Evolutionary conservation across 2,113 vertebrate species (phyloP).

Genomic region (Gadus chalcogrammus): DNA sequence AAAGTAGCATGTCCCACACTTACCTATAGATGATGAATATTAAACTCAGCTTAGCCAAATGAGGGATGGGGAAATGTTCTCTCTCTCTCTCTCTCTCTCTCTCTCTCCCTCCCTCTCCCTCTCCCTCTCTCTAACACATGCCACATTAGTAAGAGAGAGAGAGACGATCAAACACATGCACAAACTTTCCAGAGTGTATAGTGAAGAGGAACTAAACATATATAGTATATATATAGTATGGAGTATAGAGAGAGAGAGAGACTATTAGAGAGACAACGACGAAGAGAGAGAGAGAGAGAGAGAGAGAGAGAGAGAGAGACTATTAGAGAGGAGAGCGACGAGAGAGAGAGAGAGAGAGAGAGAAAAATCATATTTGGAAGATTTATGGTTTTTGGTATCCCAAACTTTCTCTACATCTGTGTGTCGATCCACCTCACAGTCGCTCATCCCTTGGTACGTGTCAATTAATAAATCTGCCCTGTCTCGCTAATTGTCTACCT

Average conservation of each 20-base stretch:
- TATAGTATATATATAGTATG: too few relatives aligned
- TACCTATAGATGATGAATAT: not conserved
- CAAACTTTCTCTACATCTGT: not conserved
- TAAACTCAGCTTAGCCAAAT: too few relatives aligned
- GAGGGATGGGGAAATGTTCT: too few relatives aligned
- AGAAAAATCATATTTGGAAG: not conserved
- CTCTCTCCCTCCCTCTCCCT: too few relatives aligned
- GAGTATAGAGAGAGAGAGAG: too few relatives aligned
- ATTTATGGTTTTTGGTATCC: not conserved
- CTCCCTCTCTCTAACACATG: too few relatives aligned
- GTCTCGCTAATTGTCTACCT: constrained; percentile 67
- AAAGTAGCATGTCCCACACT: not conserved
- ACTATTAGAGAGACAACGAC: not conserved
- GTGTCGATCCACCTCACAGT: constrained; percentile 10
- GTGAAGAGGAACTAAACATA: too few relatives aligned
- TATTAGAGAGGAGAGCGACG: not conserved
- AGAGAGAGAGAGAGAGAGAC: too few relatives aligned
- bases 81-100: too few relatives aligned
- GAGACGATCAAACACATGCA: not conserved
- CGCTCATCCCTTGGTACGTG: constrained; percentile 51
- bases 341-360: too few relatives aligned
- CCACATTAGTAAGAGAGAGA: not conserved
- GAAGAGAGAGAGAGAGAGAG: not conserved
- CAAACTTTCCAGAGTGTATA: not conserved
- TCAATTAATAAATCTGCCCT: constrained; percentile 69